These are phyloP conservation scores for Pteria penguin DNA, from an alignment of 2,888 invertebrate genomes.

Conservation along the genomic window DNA sequence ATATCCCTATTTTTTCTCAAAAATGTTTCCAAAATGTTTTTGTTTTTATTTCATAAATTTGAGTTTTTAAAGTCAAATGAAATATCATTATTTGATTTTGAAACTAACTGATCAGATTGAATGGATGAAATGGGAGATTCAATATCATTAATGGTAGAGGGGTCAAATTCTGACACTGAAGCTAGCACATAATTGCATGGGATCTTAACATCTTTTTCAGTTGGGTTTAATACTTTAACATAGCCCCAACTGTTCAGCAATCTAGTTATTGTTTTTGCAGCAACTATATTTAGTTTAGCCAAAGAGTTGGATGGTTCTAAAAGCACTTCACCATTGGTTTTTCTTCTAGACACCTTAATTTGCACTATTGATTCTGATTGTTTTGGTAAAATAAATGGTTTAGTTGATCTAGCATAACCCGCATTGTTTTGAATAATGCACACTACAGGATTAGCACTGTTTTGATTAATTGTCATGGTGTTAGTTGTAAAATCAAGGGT, in stretches of 20 bases:
- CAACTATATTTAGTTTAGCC: background rate
- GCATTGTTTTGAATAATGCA: no score
- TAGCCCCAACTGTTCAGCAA: background rate
- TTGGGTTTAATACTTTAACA: conserved; percentile 15
- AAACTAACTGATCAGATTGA: background rate
- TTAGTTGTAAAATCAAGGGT: no score
- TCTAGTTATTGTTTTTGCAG: background rate
- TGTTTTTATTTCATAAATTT: conserved; percentile 26
- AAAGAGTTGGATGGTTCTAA: conserved; percentile 6
- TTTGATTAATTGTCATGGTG: no score
- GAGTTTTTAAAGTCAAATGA: conserved; percentile 16
- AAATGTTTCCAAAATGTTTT: conserved; percentile 16
- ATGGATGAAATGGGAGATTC: background rate
- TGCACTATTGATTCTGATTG: no score
- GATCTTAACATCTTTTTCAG: background rate
- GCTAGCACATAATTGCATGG: conserved; percentile 4
- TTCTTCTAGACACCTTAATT: no score
- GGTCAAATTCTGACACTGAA: conserved; percentile 10
- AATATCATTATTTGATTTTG: background rate
- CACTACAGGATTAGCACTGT: no score
- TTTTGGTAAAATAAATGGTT: background rate
- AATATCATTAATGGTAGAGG: background rate
- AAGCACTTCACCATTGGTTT: no score
- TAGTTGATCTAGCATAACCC: no score
- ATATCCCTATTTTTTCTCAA: conserved; percentile 34